These are phyloP conservation scores for Dendrophyllia cribrosa DNA, from an alignment of 64 coral and sea anemone genomes.

Conservation along the genomic window DNA sequence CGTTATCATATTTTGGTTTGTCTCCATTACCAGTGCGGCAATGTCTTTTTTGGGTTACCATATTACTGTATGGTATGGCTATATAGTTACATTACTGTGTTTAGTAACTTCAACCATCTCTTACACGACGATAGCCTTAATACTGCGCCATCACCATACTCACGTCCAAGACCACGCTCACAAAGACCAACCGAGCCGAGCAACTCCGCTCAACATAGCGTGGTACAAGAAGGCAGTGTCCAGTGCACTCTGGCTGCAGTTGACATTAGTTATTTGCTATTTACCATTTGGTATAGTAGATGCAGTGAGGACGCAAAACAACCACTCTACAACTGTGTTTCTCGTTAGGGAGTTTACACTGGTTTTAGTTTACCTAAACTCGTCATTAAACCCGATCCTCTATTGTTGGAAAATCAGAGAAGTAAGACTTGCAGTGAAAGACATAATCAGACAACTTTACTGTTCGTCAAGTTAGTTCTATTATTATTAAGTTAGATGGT, in stretches of 20 bases:
- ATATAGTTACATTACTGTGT: neutral
- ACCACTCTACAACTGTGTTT: neutral
- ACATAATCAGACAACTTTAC: neutral
- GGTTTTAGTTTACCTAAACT: neutral
- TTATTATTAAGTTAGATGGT: no score
- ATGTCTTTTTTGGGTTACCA: neutral
- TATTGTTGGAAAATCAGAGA: neutral
- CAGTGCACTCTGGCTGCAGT: neutral
- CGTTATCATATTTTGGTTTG: neutral
- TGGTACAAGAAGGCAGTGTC: conserved; percentile 15
- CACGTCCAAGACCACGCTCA: neutral
- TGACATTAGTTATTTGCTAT: conserved; percentile 9
- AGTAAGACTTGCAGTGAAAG: neutral
- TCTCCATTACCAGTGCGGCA: neutral
- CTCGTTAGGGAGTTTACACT: neutral
- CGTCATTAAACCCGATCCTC: neutral
- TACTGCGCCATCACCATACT: neutral
- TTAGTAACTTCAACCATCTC: neutral
- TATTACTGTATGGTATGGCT: neutral
- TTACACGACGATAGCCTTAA: neutral
- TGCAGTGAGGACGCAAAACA: neutral
- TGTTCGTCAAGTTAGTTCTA: neutral
- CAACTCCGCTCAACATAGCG: neutral
- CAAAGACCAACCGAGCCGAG: neutral
- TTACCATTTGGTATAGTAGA: neutral